Conservation (phyloP, 37 sponge, comb jelly and placozoan species). For the Mnemiopsis leidyi region DNA sequence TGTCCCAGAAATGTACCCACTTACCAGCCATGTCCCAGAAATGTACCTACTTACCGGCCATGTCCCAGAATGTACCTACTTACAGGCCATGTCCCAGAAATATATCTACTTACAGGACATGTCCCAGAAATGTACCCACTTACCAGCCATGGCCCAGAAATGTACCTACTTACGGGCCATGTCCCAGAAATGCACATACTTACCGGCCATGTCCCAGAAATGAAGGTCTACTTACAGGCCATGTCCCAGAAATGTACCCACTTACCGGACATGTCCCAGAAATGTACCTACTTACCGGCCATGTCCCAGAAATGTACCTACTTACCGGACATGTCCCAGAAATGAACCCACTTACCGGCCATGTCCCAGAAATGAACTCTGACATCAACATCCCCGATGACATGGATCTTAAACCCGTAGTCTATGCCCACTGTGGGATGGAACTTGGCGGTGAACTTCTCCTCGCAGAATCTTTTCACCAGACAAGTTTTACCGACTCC, state of each 20-base stretch:
- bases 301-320: too few relatives aligned
- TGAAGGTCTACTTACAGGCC: too few relatives aligned
- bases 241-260: too few relatives aligned
- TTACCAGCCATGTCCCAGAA: too few relatives aligned
- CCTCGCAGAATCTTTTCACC: conserved; percentile 65
- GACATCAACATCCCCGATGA: conserved; percentile 4
- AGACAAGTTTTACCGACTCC: conserved; percentile 65
- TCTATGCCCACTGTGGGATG: conserved; percentile 65
- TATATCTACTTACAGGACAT: too few relatives aligned
- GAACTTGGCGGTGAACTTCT: conserved; percentile 60
- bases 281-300: neutral
- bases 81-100: conserved; percentile 15
- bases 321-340: too few relatives aligned
- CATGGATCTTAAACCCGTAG: conserved; percentile 58
- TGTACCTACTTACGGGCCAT: too few relatives aligned
- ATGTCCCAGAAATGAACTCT: conserved; percentile 58
- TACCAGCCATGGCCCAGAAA: too few relatives aligned
- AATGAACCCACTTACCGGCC: neutral
- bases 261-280: too few relatives aligned
- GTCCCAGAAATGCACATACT: too few relatives aligned
- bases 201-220: conserved; percentile 41
- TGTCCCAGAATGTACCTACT: conserved; percentile 1
- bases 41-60: conserved; percentile 39
- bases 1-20: too few relatives aligned
- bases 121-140: too few relatives aligned